Evolutionary conservation across 2,113 vertebrate genomes (phyloP).

Genomic region (Pelecanoides urinatrix): DNA sequence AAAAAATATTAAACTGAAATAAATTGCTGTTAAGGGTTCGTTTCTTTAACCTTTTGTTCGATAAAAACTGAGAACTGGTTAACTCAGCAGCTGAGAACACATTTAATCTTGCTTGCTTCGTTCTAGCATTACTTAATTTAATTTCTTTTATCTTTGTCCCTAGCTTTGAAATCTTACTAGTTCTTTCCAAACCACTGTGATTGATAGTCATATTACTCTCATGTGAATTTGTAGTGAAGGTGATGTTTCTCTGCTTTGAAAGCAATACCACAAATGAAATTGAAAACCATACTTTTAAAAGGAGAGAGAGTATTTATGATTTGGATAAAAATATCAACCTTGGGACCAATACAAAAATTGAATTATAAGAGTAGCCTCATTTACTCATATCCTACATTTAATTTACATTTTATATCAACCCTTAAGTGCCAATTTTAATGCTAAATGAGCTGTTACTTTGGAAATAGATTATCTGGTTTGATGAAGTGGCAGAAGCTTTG

Average conservation of each 20-base stretch:
- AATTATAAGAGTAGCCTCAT: background rate
- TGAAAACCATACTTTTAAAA: constrained; percentile 15
- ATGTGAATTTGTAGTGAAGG: constrained; percentile 55
- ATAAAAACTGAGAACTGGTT: constrained; percentile 25
- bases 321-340: constrained; percentile 32
- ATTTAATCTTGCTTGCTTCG: constrained; percentile 63
- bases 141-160: constrained; percentile 66
- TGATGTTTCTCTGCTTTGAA: constrained; percentile 64
- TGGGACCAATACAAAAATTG: background rate
- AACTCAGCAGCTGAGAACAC: constrained; percentile 57
- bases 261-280: constrained; percentile 53
- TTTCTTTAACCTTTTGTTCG: constrained; percentile 47
- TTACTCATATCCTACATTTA: constrained; percentile 35
- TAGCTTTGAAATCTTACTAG: constrained; percentile 58
- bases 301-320: constrained; percentile 15
- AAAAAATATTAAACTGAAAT: constrained; percentile 32
- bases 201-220: constrained; percentile 61
- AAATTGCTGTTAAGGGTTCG: background rate
- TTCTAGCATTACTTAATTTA: constrained; percentile 64
- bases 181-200: constrained; percentile 44
- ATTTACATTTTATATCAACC: constrained; percentile 61
- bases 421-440: constrained; percentile 52
- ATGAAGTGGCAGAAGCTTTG: constrained; percentile 19
- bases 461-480: constrained; percentile 52
- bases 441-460: constrained; percentile 53